Evolutionary conservation across 2,113 vertebrate species (phyloP), one percentile per base, ranked within the genome.

Genomic region (Gymnocephalus cernua): DNA sequence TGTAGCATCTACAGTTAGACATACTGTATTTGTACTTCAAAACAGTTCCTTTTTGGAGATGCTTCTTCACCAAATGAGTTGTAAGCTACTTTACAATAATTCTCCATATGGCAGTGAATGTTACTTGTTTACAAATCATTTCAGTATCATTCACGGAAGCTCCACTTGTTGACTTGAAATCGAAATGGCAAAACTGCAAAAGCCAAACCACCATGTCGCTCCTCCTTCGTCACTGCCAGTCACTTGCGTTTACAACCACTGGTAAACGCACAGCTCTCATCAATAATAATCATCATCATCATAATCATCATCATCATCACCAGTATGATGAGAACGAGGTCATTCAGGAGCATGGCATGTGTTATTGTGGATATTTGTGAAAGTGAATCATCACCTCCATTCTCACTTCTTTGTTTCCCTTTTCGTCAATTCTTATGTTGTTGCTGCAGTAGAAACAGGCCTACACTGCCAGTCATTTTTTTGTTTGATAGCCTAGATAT

Each of bases 321-420:
- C 64, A 53, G 78, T 16, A 48, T 50, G 56, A 74, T 50, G 84
- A 83, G 64, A 81, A 88, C 25, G n/a, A 80, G 74, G 62, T 59
- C 63, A 58, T 83, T 75, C 50, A 27, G 44, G 45, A 41, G 7
- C 4, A 9, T 23, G 15, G 3, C 10, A 10, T 44, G 25, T 75
- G 32, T 84, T 78, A 61, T 79, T 83, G 75, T 80, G 76, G 78
- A 88, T 78, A 74, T 82, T 83, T 66, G 83, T 83, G 72, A 87
- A 69, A 82, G 69, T 94, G 93, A 95, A 88, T 94, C 93, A 95
- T 64, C 76, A 14, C 51, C 89, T 86, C 90, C 83, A 51, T 84
- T 88, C 83, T 86, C 85, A 44, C 63, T 68, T 85, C 51, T 81
- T 65, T 80, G 19, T 74, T 83, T 91, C 83, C 83, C 68, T 82